phyloP scores from a whole-genome alignment of 2,888 invertebrate genomes.

The Drosophila tripunctata region DNA sequence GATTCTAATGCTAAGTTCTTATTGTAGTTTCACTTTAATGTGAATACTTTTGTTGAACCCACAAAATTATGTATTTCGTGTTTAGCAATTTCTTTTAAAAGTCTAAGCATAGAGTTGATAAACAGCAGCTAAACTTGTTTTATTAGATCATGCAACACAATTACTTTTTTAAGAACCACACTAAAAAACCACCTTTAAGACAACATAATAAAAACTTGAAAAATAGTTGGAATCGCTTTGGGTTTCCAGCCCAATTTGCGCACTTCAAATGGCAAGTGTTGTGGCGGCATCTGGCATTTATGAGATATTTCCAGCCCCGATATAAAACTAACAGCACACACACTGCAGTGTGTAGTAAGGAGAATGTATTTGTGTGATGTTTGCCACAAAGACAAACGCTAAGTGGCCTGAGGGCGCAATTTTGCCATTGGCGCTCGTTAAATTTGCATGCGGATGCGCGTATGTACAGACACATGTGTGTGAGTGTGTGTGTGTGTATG shows the following conservation, averaged over 20 bases:
- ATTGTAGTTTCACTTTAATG: neutral
- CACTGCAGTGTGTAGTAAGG: conserved; percentile 16
- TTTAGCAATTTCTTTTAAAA: neutral
- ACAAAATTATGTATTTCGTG: neutral
- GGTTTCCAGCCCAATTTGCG: conserved; percentile 32
- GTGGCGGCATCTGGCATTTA: conserved; percentile 42
- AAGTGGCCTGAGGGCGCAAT: conserved; percentile 69
- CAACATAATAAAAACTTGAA: conserved; percentile 7
- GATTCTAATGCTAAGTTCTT: too few species aligned
- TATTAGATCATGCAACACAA: neutral
- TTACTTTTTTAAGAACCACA: neutral
- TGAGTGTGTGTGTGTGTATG: neutral
- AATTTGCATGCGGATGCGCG: conserved; percentile 72
- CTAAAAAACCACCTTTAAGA: neutral
- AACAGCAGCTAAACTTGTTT: neutral
- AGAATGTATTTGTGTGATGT: conserved; percentile 18
- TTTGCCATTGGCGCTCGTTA: conserved; percentile 76
- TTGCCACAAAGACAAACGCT: conserved; percentile 65
- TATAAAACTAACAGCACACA: conserved; percentile 57
- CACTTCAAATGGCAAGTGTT: conserved; percentile 56
- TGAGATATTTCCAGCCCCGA: conserved; percentile 58
- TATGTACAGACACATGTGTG: neutral
- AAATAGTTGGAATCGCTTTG: conserved; percentile 20
- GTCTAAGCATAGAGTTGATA: neutral
- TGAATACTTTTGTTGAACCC: neutral